Percentiles rank a stretch among this genome's conserved stretches.
Conservation (phyloP, 2,113 vertebrate species). For the Embiotoca jacksoni region DNA sequence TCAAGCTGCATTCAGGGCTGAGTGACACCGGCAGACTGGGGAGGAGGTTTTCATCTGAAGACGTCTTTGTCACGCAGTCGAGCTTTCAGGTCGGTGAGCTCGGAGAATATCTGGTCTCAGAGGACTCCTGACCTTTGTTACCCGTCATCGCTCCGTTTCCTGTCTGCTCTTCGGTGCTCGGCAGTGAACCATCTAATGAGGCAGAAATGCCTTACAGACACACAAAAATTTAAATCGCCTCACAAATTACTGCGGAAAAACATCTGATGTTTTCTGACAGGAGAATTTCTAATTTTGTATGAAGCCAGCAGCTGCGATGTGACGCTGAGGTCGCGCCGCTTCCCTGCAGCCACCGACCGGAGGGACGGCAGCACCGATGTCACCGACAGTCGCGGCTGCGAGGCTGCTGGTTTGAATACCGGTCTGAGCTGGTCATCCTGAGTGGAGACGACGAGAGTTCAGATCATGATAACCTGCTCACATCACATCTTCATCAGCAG, state of each 20-base stretch:
- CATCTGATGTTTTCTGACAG: constrained; percentile 55
- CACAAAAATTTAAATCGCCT: constrained; percentile 15
- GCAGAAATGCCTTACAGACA: constrained; percentile 53
- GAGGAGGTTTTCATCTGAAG: neutral
- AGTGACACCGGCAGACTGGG: neutral
- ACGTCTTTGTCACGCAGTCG: neutral
- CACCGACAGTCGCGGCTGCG: neutral
- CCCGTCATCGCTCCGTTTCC: neutral
- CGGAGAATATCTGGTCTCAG: neutral
- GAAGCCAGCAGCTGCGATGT: constrained; percentile 35
- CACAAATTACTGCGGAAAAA: constrained; percentile 12
- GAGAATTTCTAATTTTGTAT: constrained; percentile 30
- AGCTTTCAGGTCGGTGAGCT: neutral
- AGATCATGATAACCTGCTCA: no score
- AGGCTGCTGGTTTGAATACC: neutral
- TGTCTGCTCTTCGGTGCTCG: neutral
- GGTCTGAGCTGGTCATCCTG: neutral
- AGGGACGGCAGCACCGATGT: constrained; percentile 23
- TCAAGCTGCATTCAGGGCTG: constrained; percentile 20
- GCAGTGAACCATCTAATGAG: constrained; percentile 35
- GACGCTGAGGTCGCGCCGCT: neutral
- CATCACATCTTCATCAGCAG: no score
- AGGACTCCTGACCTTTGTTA: neutral
- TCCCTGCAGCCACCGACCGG: neutral
- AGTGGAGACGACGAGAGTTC: neutral